phyloP scores from a whole-genome alignment of 2,797 vertebrate genomes.

The Stomatorhinus walkeri region DNA sequence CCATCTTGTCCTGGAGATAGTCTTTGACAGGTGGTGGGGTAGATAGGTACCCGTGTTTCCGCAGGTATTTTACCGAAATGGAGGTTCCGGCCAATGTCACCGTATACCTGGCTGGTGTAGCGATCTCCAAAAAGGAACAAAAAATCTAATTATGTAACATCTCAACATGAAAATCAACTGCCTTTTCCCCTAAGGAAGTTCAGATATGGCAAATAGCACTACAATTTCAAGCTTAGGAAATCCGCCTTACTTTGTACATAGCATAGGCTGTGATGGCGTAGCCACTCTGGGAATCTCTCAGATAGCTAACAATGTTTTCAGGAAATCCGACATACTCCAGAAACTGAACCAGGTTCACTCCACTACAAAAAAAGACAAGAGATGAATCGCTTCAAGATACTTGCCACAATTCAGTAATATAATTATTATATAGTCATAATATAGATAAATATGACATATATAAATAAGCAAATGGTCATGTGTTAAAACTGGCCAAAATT shows the following conservation, averaged over 20 bases:
- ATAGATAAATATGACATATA: not conserved
- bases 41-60: constrained; percentile 79
- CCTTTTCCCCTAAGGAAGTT: not conserved
- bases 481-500: constrained; percentile 3
- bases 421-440: not conserved
- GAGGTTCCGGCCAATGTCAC: constrained; percentile 93
- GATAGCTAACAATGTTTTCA: constrained; percentile 72
- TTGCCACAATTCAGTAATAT: not conserved
- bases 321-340: constrained; percentile 82
- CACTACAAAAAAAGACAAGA: constrained; percentile 56
- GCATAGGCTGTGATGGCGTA: constrained; percentile 91
- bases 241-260: constrained; percentile 81
- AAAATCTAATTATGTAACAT: not conserved
- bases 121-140: constrained; percentile 65
- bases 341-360: constrained; percentile 88
- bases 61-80: constrained; percentile 80
- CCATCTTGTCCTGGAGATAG: constrained; percentile 91
- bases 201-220: not conserved
- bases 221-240: not conserved
- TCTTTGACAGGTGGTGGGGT: constrained; percentile 88
- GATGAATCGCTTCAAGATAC: not conserved
- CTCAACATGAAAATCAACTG: not conserved
- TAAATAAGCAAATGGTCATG: not conserved
- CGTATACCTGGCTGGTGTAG: constrained; percentile 85
- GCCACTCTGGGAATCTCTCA: constrained; percentile 86